phyloP scores from a whole-genome alignment of 2,888 invertebrate species.

The Drosophila merina region DNA sequence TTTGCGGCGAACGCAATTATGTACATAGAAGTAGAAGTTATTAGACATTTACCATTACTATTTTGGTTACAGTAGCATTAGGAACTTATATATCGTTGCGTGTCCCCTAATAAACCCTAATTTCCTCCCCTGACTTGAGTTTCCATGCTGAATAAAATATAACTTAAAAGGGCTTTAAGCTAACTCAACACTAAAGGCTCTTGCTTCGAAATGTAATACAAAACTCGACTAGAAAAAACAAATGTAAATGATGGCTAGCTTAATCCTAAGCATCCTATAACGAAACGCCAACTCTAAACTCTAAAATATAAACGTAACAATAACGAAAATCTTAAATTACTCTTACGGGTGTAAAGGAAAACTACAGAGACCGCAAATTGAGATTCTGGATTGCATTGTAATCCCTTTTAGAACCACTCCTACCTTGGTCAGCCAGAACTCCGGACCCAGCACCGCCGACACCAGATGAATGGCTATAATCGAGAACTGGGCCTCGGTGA shows the following conservation, averaged over 20 bases:
- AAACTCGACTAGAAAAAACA: slow-evolving; percentile 13
- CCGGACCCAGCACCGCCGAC: slow-evolving; percentile 93
- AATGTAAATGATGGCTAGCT: slow-evolving; percentile 24
- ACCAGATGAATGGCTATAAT: slow-evolving; percentile 95
- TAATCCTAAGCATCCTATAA: slow-evolving; percentile 18
- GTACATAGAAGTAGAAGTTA: slow-evolving; percentile 72
- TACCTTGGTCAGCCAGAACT: slow-evolving; percentile 93
- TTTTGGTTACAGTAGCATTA: slow-evolving; percentile 14
- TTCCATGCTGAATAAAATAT: slow-evolving; percentile 32
- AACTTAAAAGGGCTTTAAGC: neutral
- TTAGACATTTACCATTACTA: slow-evolving; percentile 53
- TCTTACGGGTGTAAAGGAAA: slow-evolving; percentile 38
- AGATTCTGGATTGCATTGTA: neutral
- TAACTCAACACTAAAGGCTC: slow-evolving; percentile 34
- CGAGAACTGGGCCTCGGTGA: slow-evolving; percentile 98
- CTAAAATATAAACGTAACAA: slow-evolving; percentile 24
- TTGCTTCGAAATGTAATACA: neutral
- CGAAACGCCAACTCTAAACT: slow-evolving; percentile 23
- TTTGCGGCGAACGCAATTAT: slow-evolving; percentile 36
- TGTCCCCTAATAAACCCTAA: neutral
- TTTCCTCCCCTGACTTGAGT: neutral
- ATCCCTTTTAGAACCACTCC: slow-evolving; percentile 25
- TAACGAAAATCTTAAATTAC: slow-evolving; percentile 26
- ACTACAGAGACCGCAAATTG: slow-evolving; percentile 27
- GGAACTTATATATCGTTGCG: slow-evolving; percentile 1